phyloP scores from a whole-genome alignment of 2,797 vertebrate genomes.

The Neopelma chrysocephalum region DNA sequence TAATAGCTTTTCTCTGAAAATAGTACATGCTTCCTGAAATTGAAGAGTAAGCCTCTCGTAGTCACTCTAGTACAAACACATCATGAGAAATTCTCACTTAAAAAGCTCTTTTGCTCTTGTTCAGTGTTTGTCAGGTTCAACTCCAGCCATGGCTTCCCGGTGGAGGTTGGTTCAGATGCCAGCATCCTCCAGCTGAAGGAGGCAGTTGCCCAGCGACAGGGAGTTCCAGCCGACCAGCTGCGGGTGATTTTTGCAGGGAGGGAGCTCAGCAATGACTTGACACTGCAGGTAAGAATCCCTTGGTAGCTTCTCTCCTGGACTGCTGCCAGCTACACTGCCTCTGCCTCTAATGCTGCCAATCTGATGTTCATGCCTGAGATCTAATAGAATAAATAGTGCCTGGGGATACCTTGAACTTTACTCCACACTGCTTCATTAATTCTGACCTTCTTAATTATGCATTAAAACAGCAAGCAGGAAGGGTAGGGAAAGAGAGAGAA shows the following conservation, averaged over 20 bases:
- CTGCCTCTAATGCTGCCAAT: slow-evolving; percentile 61
- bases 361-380: slow-evolving; percentile 77
- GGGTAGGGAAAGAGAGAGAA: slow-evolving; percentile 51
- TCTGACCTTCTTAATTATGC: slow-evolving; percentile 92
- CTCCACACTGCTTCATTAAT: slow-evolving; percentile 85
- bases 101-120: slow-evolving; percentile 28
- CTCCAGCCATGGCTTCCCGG: slow-evolving; percentile 82
- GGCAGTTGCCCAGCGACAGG: slow-evolving; percentile 84
- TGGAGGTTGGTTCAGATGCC: slow-evolving; percentile 81
- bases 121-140: slow-evolving; percentile 90
- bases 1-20: not conserved
- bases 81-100: not conserved
- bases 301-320: slow-evolving; percentile 36
- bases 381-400: slow-evolving; percentile 84
- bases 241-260: slow-evolving; percentile 89
- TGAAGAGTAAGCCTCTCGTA: not conserved
- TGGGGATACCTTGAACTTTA: slow-evolving; percentile 89
- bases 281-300: slow-evolving; percentile 83
- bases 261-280: slow-evolving; percentile 83
- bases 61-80: not conserved
- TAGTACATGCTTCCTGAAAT: not conserved
- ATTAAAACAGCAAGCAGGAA: slow-evolving; percentile 81
- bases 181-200: slow-evolving; percentile 87
- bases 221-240: slow-evolving; percentile 82
- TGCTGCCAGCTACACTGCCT: slow-evolving; percentile 45